Evolutionary conservation across 2,888 invertebrate species (phyloP).

Genomic region (Acrobasis suavella): DNA sequence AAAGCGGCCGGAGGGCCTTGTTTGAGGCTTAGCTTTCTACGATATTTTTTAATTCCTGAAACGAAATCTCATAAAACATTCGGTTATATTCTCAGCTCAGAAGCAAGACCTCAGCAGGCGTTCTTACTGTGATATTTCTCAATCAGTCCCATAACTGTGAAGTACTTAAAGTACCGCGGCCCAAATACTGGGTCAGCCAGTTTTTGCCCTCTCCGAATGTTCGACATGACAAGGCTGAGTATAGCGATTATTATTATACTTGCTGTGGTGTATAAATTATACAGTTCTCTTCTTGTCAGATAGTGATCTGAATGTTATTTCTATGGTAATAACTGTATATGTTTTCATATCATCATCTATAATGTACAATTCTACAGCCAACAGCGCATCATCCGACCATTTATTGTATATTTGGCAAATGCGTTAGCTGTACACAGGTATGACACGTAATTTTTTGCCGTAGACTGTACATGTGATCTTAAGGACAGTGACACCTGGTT

Average conservation of each 20-base stretch:
- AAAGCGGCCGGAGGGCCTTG: no score
- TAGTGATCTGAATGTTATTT: conserved; percentile 1
- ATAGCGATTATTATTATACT: not conserved
- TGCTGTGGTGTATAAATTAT: not conserved
- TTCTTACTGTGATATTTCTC: not conserved
- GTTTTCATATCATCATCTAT: no score
- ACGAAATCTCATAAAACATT: not conserved
- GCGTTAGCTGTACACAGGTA: no score
- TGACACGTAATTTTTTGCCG: no score
- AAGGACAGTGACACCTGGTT: no score
- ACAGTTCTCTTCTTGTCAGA: conserved; percentile 3
- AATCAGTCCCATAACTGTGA: conserved; percentile 13
- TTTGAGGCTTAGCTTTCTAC: no score
- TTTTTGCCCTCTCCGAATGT: conserved; percentile 15
- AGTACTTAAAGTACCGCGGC: conserved; percentile 16
- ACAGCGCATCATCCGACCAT: no score
- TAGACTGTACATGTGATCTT: no score
- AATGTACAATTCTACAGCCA: no score
- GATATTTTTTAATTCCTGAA: no score
- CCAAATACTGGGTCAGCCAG: conserved; percentile 23
- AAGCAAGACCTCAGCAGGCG: not conserved
- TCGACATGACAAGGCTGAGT: conserved; percentile 9
- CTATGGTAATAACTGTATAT: not conserved
- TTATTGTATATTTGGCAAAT: no score
- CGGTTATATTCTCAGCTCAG: not conserved